Evolutionary conservation across 2,113 vertebrate genomes (phyloP), one percentile per base, ranked within the genome.

Genomic region (Bettongia penicillata): DNA sequence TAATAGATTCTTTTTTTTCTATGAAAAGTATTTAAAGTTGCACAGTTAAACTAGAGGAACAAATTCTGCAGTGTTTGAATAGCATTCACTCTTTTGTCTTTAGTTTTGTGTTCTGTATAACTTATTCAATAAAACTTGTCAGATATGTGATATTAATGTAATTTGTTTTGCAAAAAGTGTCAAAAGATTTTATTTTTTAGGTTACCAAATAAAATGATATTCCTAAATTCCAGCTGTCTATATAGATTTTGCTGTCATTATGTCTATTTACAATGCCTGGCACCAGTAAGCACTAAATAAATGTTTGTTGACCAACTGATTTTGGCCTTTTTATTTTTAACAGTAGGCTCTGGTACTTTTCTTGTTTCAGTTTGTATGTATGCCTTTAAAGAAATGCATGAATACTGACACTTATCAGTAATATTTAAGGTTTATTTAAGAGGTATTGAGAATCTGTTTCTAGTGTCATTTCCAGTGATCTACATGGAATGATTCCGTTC

Each of bases 1-100:
- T 8, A 57, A 92, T 94, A 90, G 8, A 2, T 57, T 55, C 26
- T 92, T 0, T 91, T 2, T 96, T 98, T 98, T 97, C 96, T 98
- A 37, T 97, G 96, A 97, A 98, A 98, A 96, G 95, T 77, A 43
- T 48, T 7, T 55, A 43, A 26, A 9, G 55, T 57, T 95, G 92
- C 53, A 89, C 90, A 52, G 55, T 53, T 94, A 43, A 96, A 50
- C 92, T 53, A n/a, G 91, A 92, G 93, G 92, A 96, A 61, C 25
- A 48, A 2, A 89, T 95, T 95, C 14, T 94, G 8, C 48, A 0
- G 90, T 92, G 31, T 89, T 89, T 50, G 55, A 47, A 95, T 84
- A 89, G 61, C 28, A 2, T 77, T 43, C 91, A 89, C 89, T 90
- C 1, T 93, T 55, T 4, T 95, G 91, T 57, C 84, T 52, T 90